phyloP scores from a whole-genome alignment of 2,113 vertebrate species.

The Caranx ignobilis region DNA sequence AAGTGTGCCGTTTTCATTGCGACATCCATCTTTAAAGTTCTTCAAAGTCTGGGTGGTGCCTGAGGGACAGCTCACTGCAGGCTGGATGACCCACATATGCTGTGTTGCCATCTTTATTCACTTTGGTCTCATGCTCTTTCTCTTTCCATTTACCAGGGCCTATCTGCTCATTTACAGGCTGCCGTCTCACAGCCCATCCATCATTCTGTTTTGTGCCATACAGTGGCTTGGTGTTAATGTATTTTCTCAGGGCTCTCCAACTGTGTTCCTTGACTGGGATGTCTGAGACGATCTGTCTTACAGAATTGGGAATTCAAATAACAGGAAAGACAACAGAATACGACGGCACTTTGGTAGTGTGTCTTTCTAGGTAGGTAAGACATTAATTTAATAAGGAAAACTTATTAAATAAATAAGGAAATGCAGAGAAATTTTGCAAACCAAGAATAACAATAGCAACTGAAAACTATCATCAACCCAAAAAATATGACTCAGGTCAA shows the following conservation, averaged over 20 bases:
- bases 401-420: too few relatives aligned
- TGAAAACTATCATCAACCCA: not conserved
- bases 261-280: constrained; percentile 22
- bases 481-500: not conserved
- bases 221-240: constrained; percentile 47
- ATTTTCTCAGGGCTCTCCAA: constrained; percentile 51
- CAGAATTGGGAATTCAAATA: constrained; percentile 21
- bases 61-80: constrained; percentile 72
- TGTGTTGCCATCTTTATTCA: constrained; percentile 74
- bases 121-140: constrained; percentile 70
- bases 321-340: constrained; percentile 12
- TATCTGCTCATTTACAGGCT: constrained; percentile 63
- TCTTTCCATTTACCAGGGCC: constrained; percentile 70
- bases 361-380: not conserved
- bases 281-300: constrained; percentile 22
- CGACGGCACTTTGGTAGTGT: not conserved
- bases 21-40: constrained; percentile 81
- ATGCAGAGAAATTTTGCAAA: not conserved
- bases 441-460: not conserved
- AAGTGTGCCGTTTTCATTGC: constrained; percentile 74
- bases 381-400: not conserved
- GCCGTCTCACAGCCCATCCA: constrained; percentile 60
- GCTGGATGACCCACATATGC: constrained; percentile 79
- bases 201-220: constrained; percentile 54
- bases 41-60: constrained; percentile 77